A percentile compares a stretch with the other conserved stretches of the same genome.
Evolutionary conservation across 2,797 vertebrate genomes (phyloP).

Genomic region (Tinamus major): DNA sequence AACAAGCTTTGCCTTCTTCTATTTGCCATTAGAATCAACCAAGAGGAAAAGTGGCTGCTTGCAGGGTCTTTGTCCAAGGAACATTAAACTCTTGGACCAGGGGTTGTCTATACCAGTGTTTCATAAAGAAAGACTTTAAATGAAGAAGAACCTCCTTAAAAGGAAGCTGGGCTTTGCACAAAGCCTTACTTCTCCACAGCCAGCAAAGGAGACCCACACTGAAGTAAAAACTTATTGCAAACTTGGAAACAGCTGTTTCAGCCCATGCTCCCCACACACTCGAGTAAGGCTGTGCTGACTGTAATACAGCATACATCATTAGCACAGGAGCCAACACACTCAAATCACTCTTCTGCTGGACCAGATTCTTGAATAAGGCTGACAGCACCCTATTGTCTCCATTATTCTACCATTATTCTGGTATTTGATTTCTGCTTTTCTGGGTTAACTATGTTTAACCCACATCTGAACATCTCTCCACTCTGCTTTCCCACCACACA

Average conservation of each 20-base stretch:
- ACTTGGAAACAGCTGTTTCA: neutral
- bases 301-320: rapidly evolving
- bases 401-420: neutral
- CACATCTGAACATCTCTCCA: rapidly evolving
- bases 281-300: rapidly evolving
- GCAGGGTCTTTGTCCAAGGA: neutral
- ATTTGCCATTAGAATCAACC: conserved; percentile 19
- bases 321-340: neutral
- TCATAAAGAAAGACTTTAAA: neutral
- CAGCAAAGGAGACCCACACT: neutral
- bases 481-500: neutral
- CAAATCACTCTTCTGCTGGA: neutral
- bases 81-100: neutral
- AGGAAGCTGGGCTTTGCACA: neutral
- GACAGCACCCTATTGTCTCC: neutral
- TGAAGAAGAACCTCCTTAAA: neutral
- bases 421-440: neutral
- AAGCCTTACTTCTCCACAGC: neutral
- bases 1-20: conserved; percentile 19
- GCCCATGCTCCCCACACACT: rapidly evolving
- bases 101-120: neutral
- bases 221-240: neutral
- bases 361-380: neutral
- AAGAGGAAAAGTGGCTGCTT: conserved; percentile 29
- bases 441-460: neutral